Evolutionary conservation across 2,888 invertebrate genomes (phyloP).

Genomic region (Mythimna vitellina): DNA sequence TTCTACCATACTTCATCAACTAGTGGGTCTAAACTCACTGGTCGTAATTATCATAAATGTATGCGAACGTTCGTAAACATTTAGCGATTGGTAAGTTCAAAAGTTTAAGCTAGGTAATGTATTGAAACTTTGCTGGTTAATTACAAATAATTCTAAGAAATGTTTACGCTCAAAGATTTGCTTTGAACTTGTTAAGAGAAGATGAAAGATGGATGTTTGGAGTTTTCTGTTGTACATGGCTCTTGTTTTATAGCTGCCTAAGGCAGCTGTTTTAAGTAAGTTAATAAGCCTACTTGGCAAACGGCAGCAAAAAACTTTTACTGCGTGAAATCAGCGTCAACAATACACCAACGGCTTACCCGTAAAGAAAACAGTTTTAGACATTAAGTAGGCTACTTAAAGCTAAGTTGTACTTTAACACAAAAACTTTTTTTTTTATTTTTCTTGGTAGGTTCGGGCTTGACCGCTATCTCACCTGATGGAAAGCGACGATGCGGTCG

Average conservation of each 20-base stretch:
- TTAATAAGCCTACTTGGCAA: not conserved
- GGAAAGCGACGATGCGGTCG: no score
- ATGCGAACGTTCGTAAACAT: constrained; percentile 45
- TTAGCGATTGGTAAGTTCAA: constrained; percentile 46
- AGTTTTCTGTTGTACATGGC: constrained; percentile 3
- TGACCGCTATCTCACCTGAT: no score
- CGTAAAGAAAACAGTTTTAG: no score
- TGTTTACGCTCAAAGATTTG: constrained; percentile 35
- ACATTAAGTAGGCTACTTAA: no score
- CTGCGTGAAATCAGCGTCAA: not conserved
- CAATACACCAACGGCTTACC: not conserved
- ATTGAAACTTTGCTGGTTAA: constrained; percentile 54
- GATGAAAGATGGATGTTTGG: constrained; percentile 5
- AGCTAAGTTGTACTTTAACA: no score
- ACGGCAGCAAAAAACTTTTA: not conserved
- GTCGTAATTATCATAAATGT: constrained; percentile 45
- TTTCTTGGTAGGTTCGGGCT: no score
- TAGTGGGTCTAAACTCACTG: constrained; percentile 1
- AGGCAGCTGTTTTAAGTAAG: not conserved
- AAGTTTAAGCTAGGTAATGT: constrained; percentile 46
- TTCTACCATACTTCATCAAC: not conserved
- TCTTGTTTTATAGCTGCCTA: not conserved
- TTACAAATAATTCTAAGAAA: constrained; percentile 44
- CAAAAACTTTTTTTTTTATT: no score
- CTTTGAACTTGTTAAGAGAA: constrained; percentile 19